Evolutionary conservation across 2,888 invertebrate genomes (phyloP).

Genomic region (Prionchulus punctatus): DNA sequence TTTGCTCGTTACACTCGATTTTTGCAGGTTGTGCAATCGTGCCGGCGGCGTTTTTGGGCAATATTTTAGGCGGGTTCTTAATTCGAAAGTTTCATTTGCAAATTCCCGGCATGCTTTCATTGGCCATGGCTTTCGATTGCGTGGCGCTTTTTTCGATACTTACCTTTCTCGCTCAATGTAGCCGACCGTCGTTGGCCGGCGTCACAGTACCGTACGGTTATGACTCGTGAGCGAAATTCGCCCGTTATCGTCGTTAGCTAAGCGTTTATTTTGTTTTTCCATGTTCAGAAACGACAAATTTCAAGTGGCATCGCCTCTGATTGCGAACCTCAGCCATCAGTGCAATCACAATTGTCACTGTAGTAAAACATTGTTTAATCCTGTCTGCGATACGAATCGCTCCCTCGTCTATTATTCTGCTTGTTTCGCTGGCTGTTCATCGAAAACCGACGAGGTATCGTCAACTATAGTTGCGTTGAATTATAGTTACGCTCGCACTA

Average conservation of each 20-base stretch:
- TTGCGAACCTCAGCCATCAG: conserved; percentile 12
- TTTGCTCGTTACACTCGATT: too few relatives aligned
- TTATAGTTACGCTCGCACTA: too few relatives aligned
- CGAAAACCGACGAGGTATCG: background rate
- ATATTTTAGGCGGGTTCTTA: conserved; percentile 27
- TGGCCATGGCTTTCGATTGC: conserved; percentile 27
- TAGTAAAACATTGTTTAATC: conserved; percentile 14
- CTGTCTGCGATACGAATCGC: conserved; percentile 20
- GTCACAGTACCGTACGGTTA: conserved; percentile 16
- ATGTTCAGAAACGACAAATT: too few relatives aligned
- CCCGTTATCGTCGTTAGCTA: too few relatives aligned
- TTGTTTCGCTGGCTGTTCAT: conserved; percentile 26
- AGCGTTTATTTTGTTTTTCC: too few relatives aligned
- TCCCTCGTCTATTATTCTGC: conserved; percentile 25
- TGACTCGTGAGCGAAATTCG: background rate
- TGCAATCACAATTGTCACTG: conserved; percentile 23
- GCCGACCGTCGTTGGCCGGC: conserved; percentile 26
- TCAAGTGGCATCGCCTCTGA: too few relatives aligned
- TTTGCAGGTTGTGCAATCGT: conserved; percentile 23
- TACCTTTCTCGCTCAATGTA: conserved; percentile 25
- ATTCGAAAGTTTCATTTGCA: conserved; percentile 26
- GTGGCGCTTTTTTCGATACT: conserved; percentile 22
- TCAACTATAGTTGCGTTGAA: too few relatives aligned
- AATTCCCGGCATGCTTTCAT: conserved; percentile 28
- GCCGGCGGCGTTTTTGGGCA: conserved; percentile 29